These are phyloP conservation scores for Lophura nycthemera DNA, from an alignment of 2,113 vertebrate species.

Conservation along the genomic window DNA sequence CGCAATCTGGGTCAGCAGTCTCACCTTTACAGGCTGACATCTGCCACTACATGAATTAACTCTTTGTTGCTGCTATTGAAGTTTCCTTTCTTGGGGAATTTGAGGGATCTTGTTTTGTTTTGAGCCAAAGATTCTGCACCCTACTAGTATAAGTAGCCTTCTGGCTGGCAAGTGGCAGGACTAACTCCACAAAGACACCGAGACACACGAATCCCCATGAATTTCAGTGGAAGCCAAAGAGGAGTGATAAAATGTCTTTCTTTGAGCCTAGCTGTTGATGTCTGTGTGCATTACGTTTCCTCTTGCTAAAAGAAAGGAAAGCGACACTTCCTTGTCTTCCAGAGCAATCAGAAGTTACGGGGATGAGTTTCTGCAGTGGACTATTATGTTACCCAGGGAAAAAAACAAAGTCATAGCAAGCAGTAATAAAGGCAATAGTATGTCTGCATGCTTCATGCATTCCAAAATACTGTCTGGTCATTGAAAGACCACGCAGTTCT, in stretches of 20 bases:
- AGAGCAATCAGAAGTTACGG: neutral
- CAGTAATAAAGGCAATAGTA: neutral
- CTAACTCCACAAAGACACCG: neutral
- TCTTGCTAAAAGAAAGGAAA: neutral
- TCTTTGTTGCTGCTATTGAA: neutral
- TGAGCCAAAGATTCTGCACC: neutral
- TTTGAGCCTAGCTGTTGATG: neutral
- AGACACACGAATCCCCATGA: neutral
- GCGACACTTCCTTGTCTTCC: neutral
- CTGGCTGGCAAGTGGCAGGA: neutral
- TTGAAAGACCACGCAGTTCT: neutral
- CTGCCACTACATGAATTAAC: neutral
- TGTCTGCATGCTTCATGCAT: accelerated
- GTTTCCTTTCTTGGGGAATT: neutral
- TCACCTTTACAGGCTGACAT: neutral
- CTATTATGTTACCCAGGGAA: neutral
- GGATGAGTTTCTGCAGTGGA: neutral
- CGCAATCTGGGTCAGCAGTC: neutral
- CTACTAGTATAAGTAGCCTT: neutral
- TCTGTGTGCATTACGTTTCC: neutral
- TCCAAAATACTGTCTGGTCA: neutral
- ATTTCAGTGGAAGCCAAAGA: neutral
- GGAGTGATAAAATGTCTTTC: neutral
- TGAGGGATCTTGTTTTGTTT: neutral
- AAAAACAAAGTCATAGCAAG: neutral